Base-by-base conservation (phyloP, 2,797 vertebrate species). In the Poecilia picta region DNA sequence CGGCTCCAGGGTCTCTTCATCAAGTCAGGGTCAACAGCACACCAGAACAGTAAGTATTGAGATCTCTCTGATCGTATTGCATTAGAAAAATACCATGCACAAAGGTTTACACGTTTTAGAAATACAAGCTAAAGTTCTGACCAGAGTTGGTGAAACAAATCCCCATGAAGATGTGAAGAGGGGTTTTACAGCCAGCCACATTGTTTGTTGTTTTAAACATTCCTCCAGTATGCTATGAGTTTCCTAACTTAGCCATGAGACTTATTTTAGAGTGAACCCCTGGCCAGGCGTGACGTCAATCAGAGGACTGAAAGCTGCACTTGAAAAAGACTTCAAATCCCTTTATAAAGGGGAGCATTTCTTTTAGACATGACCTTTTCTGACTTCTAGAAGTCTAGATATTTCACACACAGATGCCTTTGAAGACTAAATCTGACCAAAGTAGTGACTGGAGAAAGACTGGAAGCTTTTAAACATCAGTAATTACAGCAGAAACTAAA, bases 161-260 rank as follows among this genome's bases (percentile, higher is more conserved):
- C 80, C 76, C 90, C 88, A 88, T 90, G 83, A 90, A 88, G 82
- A 92, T 89, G 85, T 82, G 85, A 93, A 86, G 84, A 87, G 74
- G 89, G 83, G 86, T 83, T 90, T 93, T 82, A 92, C 89, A 89
- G 89, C 82, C 88, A 80, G 85, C 86, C 78, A 71, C 80, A 84
- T 75, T 92, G 90, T 94, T 94, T 95, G 91, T 92, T 94, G 92
- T 91, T 93, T 93, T 89, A 93, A 92, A 94, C 93, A 94, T 95
- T 93, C 94, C 91, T 91, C 82, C 88, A 87, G 88, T 86, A 85
- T 86, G 90, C 90, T 80, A 83, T 87, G 89, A 92, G 89, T 92
- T 94, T 95, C 94, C 93, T 92, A 93, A 95, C 92, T 92, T 94
- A 93, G 91, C 92, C 92, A 83, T 87, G 91, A 91, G 91, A 94